phyloP scores from a whole-genome alignment of 2,113 vertebrate species.

The Synodontis membranacea region DNA sequence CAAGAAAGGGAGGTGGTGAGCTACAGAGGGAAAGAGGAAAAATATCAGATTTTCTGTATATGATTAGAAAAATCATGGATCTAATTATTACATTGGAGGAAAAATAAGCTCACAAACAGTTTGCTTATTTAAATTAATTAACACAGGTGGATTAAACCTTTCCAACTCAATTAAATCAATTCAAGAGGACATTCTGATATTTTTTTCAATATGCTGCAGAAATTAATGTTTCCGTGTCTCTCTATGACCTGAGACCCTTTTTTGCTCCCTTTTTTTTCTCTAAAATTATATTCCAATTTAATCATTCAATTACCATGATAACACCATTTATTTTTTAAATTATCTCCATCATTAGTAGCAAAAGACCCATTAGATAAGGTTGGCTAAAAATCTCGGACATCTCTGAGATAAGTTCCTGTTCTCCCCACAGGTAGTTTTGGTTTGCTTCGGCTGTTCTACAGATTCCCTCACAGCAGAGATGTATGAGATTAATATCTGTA shows the following conservation, averaged over 20 bases:
- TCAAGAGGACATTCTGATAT: neutral
- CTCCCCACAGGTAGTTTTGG: neutral
- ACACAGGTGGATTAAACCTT: neutral
- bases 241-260: neutral
- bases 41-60: too few relatives aligned
- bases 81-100: too few relatives aligned
- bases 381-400: neutral
- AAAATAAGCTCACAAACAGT: neutral
- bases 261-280: neutral
- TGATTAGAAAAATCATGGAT: too few relatives aligned
- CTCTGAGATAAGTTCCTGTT: neutral
- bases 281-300: neutral
- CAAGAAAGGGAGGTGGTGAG: neutral
- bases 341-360: neutral
- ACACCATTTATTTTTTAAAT: neutral
- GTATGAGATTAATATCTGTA: neutral
- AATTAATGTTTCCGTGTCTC: neutral
- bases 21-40: neutral
- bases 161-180: neutral
- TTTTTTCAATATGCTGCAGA: neutral
- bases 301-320: neutral
- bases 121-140: neutral
- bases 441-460: neutral
- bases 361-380: neutral
- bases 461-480: neutral